Evolutionary conservation across 1,140 invertebrate species (phyloP).

Genomic region (Hypsibius dujardini): DNA sequence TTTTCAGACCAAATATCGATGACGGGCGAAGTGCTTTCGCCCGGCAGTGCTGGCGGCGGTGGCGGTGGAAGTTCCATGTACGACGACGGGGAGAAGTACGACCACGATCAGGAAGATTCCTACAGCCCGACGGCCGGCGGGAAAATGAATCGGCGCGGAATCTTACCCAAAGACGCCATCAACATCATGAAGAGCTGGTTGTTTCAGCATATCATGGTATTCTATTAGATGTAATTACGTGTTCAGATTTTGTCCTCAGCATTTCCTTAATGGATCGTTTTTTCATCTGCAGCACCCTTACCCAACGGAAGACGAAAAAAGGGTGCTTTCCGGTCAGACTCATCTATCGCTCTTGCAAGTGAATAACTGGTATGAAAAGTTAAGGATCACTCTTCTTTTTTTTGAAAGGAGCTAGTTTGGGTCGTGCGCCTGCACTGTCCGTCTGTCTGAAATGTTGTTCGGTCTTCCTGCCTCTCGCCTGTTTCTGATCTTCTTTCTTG

Average conservation of each 20-base stretch:
- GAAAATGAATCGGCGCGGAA: slow-evolving; percentile 34
- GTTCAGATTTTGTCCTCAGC: slow-evolving; percentile 20
- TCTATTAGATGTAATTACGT: slow-evolving; percentile 24
- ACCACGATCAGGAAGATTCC: not conserved
- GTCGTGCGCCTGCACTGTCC: not conserved
- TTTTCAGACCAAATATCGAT: slow-evolving; percentile 21
- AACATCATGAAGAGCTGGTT: slow-evolving; percentile 79
- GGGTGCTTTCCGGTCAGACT: slow-evolving; percentile 66
- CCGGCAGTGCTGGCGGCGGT: too few relatives aligned
- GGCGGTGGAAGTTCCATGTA: too few relatives aligned
- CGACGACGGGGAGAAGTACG: not conserved
- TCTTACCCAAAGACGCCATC: slow-evolving; percentile 74
- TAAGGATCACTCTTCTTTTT: not conserved
- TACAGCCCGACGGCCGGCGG: not conserved
- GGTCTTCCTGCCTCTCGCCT: not conserved
- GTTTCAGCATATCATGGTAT: slow-evolving; percentile 73
- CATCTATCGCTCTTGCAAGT: slow-evolving; percentile 52
- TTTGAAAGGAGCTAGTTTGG: not conserved
- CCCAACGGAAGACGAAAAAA: slow-evolving; percentile 77
- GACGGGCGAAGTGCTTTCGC: too few relatives aligned
- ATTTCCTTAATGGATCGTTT: slow-evolving; percentile 19
- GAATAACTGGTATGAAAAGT: slow-evolving; percentile 36
- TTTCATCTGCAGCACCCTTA: slow-evolving; percentile 54
- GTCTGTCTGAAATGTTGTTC: not conserved
- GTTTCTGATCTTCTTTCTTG: not conserved